Evolutionary conservation across 2,113 vertebrate genomes (phyloP).

Genomic region (Columba livia): DNA sequence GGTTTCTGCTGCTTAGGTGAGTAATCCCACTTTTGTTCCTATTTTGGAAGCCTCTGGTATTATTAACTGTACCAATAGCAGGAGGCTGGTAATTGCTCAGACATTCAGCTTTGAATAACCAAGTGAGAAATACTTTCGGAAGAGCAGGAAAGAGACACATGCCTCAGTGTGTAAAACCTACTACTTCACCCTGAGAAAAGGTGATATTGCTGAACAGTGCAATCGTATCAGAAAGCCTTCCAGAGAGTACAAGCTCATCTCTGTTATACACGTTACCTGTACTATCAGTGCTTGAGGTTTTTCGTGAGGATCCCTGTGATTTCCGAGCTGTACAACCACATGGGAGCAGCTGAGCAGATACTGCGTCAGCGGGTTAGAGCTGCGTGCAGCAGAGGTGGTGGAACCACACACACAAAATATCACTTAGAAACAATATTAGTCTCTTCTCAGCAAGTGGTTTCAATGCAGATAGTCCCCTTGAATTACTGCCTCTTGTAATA

Average conservation of each 20-base stretch:
- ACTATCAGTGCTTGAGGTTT: not conserved
- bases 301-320: not conserved
- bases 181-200: not conserved
- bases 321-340: not conserved
- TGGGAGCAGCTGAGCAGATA: not conserved
- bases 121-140: not conserved
- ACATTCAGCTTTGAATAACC: not conserved
- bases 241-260: not conserved
- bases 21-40: not conserved
- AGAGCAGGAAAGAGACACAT: not conserved
- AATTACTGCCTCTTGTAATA: not conserved
- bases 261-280: not conserved
- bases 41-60: not conserved
- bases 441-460: not conserved
- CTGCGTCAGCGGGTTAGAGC: not conserved
- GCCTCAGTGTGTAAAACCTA: not conserved
- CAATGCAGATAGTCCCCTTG: not conserved
- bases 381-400: not conserved
- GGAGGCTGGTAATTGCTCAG: not conserved
- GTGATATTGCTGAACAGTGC: not conserved
- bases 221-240: not conserved
- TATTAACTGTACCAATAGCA: not conserved
- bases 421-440: not conserved
- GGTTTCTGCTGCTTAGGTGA: not conserved
- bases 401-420: not conserved